Evolutionary conservation across 1,140 invertebrate species (phyloP), one percentile per base, ranked within the genome.

Genomic region (Monomorium pharaonis): DNA sequence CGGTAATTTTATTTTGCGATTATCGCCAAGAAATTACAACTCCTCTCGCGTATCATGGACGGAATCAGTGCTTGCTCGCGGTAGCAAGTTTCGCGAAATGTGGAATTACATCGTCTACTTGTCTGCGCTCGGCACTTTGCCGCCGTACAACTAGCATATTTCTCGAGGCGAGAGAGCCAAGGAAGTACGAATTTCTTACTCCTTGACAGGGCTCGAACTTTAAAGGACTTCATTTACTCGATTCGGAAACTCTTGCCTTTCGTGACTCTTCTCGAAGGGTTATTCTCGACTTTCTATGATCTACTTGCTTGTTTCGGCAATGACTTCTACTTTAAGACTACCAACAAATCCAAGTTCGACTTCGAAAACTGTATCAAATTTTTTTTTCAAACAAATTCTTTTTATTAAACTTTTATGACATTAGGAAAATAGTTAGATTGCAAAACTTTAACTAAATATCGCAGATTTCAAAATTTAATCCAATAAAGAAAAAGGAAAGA

Each of bases 191-290:
- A 83, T 83, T 83, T 83, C 78, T 60, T 60, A 47, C 67, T 74
- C 51, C 37, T 58, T 74, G 78, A 83, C 78, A 47, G 44, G 51
- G 14, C 78, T 72, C 67, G 51, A 83, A 83, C 67, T 83, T 83
- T 83, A 74, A 83, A 83, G 37, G 51, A 83, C 78, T 83, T 83
- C 51, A 83, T 83, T 83, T 83, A 83, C 65, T 83, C 78, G 67
- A 83, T 83, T 83, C 78, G 78, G 70, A 83, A 74, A 83, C 51
- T 83, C 78, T 83, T 83, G 37, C 51, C 37, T 72, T 58, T 83
- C 78, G 44, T 54, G 21, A 37, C 18, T 80, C 21, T 44, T 81
- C 65, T 70, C 33, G 67, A 44, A 81, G 49, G 24, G 51, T 44
- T 72, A 51, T 56, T 56, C 24, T 56, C 58, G 49, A 44, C 63